Percentiles rank a stretch among this genome's conserved stretches.
phyloP scores from a whole-genome alignment of 2,888 invertebrate genomes.

The Drosophila robusta region DNA sequence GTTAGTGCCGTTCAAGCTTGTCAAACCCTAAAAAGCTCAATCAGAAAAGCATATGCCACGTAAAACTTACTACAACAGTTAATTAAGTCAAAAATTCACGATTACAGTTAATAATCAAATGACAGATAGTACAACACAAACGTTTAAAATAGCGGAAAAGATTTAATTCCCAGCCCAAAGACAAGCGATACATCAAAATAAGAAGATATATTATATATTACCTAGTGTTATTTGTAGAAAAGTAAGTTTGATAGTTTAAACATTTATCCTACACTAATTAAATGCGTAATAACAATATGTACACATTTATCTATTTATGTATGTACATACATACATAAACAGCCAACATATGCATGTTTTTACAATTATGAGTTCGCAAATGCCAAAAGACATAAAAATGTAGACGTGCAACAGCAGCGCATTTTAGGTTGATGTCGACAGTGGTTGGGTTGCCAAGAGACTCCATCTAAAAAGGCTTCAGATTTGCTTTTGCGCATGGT shows the following conservation, averaged over 20 bases:
- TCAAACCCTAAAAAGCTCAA: no score
- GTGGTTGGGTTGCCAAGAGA: slow-evolving; percentile 9
- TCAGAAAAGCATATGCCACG: slow-evolving; percentile 19
- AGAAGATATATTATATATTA: slow-evolving; percentile 5
- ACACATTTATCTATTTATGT: background rate
- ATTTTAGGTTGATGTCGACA: slow-evolving; percentile 35
- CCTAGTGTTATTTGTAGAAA: background rate
- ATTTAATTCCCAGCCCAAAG: slow-evolving; percentile 12
- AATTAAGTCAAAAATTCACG: slow-evolving; percentile 8
- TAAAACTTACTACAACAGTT: background rate
- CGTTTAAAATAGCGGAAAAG: slow-evolving; percentile 19
- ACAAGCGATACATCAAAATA: slow-evolving; percentile 1
- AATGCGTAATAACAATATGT: background rate
- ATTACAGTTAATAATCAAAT: slow-evolving; percentile 12
- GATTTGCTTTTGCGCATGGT: slow-evolving; percentile 37
- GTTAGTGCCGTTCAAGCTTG: no score
- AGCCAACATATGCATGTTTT: background rate
- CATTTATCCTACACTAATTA: background rate
- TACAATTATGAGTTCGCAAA: slow-evolving; percentile 28
- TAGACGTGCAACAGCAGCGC: slow-evolving; percentile 50
- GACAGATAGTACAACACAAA: slow-evolving; percentile 2
- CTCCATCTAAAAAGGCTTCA: slow-evolving; percentile 40
- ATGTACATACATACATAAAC: background rate
- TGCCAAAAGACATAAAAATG: slow-evolving; percentile 59
- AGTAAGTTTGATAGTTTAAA: no score